Evolutionary conservation across 2,113 vertebrate species (phyloP).

Genomic region (Catharus minimus): DNA sequence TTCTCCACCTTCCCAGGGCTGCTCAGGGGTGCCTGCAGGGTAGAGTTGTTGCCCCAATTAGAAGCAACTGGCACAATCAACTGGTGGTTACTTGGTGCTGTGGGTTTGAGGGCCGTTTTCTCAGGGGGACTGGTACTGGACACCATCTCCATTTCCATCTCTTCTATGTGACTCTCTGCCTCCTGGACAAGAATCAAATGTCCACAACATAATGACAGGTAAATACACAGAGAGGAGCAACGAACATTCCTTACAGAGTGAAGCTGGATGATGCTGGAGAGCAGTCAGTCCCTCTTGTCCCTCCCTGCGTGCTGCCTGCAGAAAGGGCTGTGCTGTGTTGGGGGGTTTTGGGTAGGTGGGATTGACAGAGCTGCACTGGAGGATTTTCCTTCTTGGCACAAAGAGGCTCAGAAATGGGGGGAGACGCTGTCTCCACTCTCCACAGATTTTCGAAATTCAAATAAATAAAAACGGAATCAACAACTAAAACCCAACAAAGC

Average conservation of each 20-base stretch:
- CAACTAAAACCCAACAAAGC: neutral
- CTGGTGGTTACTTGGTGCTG: conserved; percentile 76
- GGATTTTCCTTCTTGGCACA: neutral
- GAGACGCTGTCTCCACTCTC: neutral
- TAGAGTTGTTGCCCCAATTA: conserved; percentile 77
- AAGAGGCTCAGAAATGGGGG: neutral
- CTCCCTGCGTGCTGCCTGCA: neutral
- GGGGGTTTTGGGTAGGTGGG: neutral
- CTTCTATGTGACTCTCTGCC: conserved; percentile 81
- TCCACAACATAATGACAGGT: conserved; percentile 46
- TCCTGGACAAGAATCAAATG: conserved; percentile 87
- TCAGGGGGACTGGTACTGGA: conserved; percentile 86
- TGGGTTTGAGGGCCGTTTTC: conserved; percentile 82
- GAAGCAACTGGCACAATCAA: conserved; percentile 77
- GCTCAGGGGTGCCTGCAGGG: conserved; percentile 74
- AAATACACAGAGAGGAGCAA: conserved; percentile 16
- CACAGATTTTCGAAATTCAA: neutral
- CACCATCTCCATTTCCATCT: conserved; percentile 90
- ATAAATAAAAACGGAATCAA: neutral
- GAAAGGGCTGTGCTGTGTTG: neutral
- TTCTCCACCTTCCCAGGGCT: conserved; percentile 82
- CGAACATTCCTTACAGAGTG: neutral
- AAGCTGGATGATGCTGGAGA: conserved; percentile 10
- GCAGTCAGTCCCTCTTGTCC: neutral
- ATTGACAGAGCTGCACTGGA: neutral